A percentile compares a stretch with the other conserved stretches of the same genome.
Conservation (phyloP, 2,113 vertebrate genomes). For the Eurystomus gularis region DNA sequence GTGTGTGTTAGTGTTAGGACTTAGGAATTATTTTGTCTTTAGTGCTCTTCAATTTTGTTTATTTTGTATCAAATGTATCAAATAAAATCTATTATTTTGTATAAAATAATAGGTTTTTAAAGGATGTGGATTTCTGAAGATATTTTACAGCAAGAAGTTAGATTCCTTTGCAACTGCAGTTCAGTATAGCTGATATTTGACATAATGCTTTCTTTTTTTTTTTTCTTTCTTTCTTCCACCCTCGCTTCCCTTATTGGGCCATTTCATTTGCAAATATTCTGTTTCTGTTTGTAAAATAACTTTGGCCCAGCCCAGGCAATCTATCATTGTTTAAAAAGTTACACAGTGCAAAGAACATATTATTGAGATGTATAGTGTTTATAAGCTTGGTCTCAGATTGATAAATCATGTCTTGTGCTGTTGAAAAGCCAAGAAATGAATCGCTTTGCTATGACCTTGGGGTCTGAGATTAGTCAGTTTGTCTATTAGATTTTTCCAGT, state of each 20-base stretch:
- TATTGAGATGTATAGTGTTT: conserved; percentile 82
- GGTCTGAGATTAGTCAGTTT: conserved; percentile 73
- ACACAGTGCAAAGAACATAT: conserved; percentile 72
- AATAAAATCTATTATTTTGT: too few relatives aligned
- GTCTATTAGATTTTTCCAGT: conserved; percentile 71
- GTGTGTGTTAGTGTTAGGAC: not conserved
- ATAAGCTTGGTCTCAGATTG: conserved; percentile 67
- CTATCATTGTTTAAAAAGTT: conserved; percentile 75
- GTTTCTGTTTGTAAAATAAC: conserved; percentile 67
- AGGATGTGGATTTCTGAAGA: not conserved
- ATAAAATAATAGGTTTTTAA: not conserved
- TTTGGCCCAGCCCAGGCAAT: conserved; percentile 48
- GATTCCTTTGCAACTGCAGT: not conserved
- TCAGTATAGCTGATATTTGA: not conserved
- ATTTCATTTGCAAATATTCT: conserved; percentile 59
- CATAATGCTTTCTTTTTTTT: not conserved
- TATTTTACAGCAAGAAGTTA: not conserved
- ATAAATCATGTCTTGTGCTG: conserved; percentile 77
- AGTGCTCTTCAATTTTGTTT: not conserved
- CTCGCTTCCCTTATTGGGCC: not conserved
- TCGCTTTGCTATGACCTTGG: conserved; percentile 78
- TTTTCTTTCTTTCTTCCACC: accelerated
- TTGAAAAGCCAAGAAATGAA: conserved; percentile 73
- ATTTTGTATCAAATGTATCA: too few relatives aligned
- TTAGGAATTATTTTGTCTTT: not conserved